phyloP scores from a whole-genome alignment of 2,113 vertebrate genomes.

The Urocitellus parryii region DNA sequence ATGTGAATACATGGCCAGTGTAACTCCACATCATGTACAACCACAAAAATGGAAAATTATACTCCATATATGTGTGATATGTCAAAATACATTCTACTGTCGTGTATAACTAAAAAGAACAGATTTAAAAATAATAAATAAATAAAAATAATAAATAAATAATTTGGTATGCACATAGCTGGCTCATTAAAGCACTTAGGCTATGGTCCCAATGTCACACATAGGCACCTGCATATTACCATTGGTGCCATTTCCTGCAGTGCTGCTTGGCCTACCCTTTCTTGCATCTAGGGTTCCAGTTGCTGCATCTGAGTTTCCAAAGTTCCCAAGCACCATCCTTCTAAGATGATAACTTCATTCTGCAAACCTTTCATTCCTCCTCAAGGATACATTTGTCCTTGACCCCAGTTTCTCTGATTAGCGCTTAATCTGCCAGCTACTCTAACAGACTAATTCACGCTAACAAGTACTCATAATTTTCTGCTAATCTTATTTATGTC shows the following conservation, averaged over 20 bases:
- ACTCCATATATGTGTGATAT: no score
- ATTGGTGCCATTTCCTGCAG: no score
- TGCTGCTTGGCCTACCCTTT: not conserved
- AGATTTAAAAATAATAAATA: no score
- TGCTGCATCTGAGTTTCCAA: not conserved
- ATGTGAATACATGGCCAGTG: no score
- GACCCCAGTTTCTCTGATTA: not conserved
- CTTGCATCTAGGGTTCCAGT: not conserved
- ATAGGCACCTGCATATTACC: not conserved
- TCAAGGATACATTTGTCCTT: not conserved
- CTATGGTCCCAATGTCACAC: not conserved
- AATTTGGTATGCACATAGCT: not conserved
- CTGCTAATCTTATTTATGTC: not conserved
- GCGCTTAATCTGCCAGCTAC: not conserved
- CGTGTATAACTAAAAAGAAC: no score
- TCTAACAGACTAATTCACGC: not conserved
- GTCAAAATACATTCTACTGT: no score
- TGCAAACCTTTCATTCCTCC: not conserved
- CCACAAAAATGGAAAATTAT: no score
- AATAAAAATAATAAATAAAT: no score
- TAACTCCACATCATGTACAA: no score
- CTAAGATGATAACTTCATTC: not conserved
- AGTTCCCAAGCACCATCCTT: not conserved
- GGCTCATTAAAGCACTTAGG: no score
- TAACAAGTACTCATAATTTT: not conserved